Conservation (phyloP, 2,888 invertebrate genomes). For the Cetonia aurata region DNA sequence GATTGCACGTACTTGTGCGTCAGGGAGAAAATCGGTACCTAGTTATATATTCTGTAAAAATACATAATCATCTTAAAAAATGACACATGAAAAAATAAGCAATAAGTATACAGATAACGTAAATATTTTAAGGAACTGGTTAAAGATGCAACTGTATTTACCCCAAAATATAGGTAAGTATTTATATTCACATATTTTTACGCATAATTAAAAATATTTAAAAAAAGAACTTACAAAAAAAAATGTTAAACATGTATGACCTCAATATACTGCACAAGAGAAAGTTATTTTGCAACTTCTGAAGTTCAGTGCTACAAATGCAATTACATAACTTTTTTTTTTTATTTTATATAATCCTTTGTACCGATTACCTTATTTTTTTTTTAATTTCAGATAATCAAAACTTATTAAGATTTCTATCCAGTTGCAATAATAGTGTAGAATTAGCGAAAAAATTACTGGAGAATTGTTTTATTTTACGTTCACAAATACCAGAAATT, state of each 20-base stretch:
- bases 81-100: conserved; percentile 18
- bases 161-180: conserved; percentile 75
- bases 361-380: neutral
- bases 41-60: no score
- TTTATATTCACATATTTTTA: neutral
- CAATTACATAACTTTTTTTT: no score
- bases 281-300: conserved; percentile 9
- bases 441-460: conserved; percentile 70
- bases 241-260: no score
- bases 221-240: neutral
- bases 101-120: conserved; percentile 66
- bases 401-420: conserved; percentile 71
- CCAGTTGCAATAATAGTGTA: conserved; percentile 70
- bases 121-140: conserved; percentile 71
- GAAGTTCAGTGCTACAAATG: conserved; percentile 2
- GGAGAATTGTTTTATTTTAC: conserved; percentile 69
- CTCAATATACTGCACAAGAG: neutral
- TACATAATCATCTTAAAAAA: neutral
- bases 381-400: conserved; percentile 69
- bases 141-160: conserved; percentile 74
- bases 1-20: neutral
- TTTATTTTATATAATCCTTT: no score
- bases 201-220: neutral
- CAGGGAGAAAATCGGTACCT: no score
- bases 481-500: conserved; percentile 72